Base-by-base conservation (phyloP, 1,140 invertebrate genomes). In the Anoplophora glabripennis region DNA sequence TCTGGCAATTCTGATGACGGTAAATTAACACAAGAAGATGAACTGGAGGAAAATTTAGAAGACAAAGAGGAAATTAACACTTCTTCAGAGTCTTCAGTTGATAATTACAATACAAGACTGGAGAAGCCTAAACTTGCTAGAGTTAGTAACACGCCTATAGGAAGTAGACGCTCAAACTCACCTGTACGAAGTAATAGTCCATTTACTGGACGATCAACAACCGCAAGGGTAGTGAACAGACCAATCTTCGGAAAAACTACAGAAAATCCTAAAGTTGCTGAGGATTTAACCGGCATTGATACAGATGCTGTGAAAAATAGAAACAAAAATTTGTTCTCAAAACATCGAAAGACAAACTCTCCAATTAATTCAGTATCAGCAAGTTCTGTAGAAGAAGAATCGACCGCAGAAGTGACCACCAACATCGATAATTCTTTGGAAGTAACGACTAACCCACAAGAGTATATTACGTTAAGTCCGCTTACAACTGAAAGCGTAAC, bases 311-410 rank as follows among this genome's bases (percentile, higher is more conserved):
- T 69, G 1, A 69, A 64, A 57, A 63, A 54, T 34, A 72, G 79
- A 53, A 81, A 81, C 53, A 80, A 79, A 64, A 77, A 80, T 62
- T 69, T 81, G 28, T 80, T 81, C 33, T 72, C 76, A 17, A 79
- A 78, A 57, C 71, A 66, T 38, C 66, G 70, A 36, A 72, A 72
- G 65, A 67, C 68, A 66, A 74, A 74, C 53, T 62, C 60, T 34
- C 65, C 70, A 3, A 60, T 69, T 36, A 40, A n/a, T 49, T 42
- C 42, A 11, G 11, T n/a, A 9, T 14, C 17, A 41, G 11, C n/a
- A 47, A 28, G 21, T 28, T 28, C 21, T 28, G 21, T 28, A 3
- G 21, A 28, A 28, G 21, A 28, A 28, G 21, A 28, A 34, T 4
- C n/a, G 7, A 21, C 12, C 10, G 17, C 44, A 21, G 44, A 28